These are phyloP conservation scores for Sisyra nigra DNA, from an alignment of 2,888 invertebrate genomes.

Conservation along the genomic window DNA sequence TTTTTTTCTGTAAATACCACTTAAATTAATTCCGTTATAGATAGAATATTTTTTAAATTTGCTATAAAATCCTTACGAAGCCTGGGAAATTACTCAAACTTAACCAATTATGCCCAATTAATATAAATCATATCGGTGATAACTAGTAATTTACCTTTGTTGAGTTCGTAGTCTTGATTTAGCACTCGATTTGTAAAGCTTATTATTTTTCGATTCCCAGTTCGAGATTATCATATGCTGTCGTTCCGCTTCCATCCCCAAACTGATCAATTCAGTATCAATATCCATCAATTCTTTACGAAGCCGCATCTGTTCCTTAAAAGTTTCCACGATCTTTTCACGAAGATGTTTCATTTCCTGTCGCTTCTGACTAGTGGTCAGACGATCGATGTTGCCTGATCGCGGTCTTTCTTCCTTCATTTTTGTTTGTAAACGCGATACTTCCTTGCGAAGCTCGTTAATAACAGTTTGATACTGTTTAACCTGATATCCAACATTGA, in stretches of 20 bases:
- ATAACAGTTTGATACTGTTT: constrained; percentile 73
- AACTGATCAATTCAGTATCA: constrained; percentile 72
- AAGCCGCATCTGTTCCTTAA: constrained; percentile 85
- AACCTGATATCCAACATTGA: constrained; percentile 42
- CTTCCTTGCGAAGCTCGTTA: constrained; percentile 69
- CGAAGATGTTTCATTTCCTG: constrained; percentile 48
- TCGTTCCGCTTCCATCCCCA: constrained; percentile 76
- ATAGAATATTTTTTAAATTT: too few species aligned
- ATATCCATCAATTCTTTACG: constrained; percentile 76
- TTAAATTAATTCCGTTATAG: too few species aligned
- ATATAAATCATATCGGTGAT: too few species aligned
- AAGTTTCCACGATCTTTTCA: constrained; percentile 74
- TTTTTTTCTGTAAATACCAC: too few species aligned
- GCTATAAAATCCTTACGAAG: too few species aligned
- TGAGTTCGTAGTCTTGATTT: constrained; percentile 42
- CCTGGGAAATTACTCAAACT: too few species aligned
- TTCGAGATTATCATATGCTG: constrained; percentile 80
- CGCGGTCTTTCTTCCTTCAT: constrained; percentile 54
- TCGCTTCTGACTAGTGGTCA: constrained; percentile 23
- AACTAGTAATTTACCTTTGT: constrained; percentile 33
- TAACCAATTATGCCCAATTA: too few species aligned
- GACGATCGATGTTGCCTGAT: constrained; percentile 29
- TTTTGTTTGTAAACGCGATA: constrained; percentile 60
- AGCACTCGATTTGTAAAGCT: constrained; percentile 43
- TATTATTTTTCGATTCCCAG: constrained; percentile 73